These are phyloP conservation scores for Ptychodera flava DNA, from an alignment of 35 echinoderm and acorn worm genomes.

Conservation along the genomic window DNA sequence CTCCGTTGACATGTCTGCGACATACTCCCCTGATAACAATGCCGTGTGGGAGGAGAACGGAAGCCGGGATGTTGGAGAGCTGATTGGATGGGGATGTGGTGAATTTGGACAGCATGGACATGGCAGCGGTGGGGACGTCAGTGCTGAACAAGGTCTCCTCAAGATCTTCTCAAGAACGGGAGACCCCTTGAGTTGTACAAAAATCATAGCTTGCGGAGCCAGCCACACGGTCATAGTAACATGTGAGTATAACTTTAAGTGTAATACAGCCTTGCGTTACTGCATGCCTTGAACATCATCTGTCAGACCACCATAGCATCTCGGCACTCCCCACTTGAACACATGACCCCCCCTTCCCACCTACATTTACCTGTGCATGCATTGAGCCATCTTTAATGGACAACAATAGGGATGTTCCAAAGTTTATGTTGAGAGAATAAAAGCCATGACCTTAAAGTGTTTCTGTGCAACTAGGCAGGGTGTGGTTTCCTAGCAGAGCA, in stretches of 20 bases:
- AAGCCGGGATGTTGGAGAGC: background rate
- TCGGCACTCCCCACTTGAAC: no score
- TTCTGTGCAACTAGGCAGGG: no score
- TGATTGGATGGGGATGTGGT: conserved; percentile 78
- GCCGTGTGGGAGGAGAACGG: background rate
- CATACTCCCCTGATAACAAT: background rate
- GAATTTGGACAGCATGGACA: conserved; percentile 97
- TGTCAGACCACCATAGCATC: no score
- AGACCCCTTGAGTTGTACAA: conserved; percentile 11
- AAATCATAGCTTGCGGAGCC: conserved; percentile 63
- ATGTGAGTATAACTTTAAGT: conserved; percentile 45
- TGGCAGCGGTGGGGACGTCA: conserved; percentile 37
- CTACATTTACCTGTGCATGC: no score
- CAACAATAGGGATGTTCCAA: no score
- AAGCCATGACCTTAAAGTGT: no score
- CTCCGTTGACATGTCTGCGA: background rate
- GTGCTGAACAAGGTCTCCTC: background rate
- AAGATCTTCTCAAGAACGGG: background rate
- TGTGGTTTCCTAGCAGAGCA: no score
- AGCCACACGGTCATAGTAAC: conserved; percentile 88
- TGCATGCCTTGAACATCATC: no score
- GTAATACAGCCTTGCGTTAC: no score
- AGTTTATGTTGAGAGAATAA: no score
- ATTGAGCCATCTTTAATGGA: no score
- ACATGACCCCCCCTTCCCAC: no score